Evolutionary conservation across 2,888 invertebrate genomes (phyloP).

Genomic region (Chymomyza amoena): DNA sequence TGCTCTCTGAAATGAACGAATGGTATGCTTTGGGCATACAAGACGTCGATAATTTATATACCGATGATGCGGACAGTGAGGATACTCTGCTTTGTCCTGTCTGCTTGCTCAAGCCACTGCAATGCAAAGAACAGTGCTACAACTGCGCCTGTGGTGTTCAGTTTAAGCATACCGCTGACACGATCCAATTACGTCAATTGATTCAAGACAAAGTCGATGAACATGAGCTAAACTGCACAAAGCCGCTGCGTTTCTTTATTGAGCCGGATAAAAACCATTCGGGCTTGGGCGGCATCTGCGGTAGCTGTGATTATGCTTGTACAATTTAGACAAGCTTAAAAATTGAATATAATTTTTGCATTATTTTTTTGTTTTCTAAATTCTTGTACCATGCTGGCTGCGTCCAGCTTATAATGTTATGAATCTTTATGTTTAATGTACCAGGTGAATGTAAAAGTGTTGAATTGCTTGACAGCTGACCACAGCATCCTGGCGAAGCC

Average conservation of each 20-base stretch:
- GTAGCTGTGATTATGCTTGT: constrained; percentile 72
- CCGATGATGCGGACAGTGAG: constrained; percentile 77
- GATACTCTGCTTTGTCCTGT: constrained; percentile 80
- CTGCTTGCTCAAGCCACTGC: constrained; percentile 77
- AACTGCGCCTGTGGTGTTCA: constrained; percentile 76
- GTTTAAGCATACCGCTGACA: constrained; percentile 54
- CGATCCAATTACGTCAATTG: constrained; percentile 35
- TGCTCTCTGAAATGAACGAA: constrained; percentile 70
- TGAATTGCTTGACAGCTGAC: not conserved
- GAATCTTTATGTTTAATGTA: not conserved
- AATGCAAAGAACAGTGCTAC: constrained; percentile 45
- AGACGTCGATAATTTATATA: constrained; percentile 68
- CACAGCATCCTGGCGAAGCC: not conserved
- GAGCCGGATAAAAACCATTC: constrained; percentile 54
- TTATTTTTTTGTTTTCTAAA: not conserved
- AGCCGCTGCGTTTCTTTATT: constrained; percentile 66
- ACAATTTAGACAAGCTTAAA: constrained; percentile 43
- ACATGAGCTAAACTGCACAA: constrained; percentile 61
- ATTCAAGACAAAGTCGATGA: constrained; percentile 51
- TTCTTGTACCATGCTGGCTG: constrained; percentile 25
- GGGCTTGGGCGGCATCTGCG: constrained; percentile 67
- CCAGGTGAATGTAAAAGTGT: not conserved
- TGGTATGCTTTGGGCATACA: constrained; percentile 74
- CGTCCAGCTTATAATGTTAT: constrained; percentile 14
- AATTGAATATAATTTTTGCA: not conserved